Base-by-base conservation (phyloP, 1,140 invertebrate genomes). In the Drosophila tsacasi region DNA sequence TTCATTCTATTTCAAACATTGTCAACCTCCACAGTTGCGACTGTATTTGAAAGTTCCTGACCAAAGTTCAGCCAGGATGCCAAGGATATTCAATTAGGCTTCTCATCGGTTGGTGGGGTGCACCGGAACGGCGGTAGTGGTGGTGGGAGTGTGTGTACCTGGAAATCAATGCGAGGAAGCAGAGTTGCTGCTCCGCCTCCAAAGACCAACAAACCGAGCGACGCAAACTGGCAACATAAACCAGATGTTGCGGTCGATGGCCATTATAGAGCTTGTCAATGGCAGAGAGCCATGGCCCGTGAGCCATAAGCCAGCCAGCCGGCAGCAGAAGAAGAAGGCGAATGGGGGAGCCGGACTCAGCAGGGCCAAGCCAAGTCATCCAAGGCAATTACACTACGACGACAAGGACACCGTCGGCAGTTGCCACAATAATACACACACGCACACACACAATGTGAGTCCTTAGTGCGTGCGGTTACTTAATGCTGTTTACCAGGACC, bases 211-310 rank as follows among this genome's bases (percentile, higher is more conserved):
- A 50, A 55, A 42, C 57, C 59, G 37, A 54, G 49, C 39, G 30
- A 30, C 58, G 50, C 42, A 75, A 69, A 61, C 74, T 55, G 80
- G 68, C 81, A 52, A 75, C 78, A 62, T 81, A 84, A 84, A 90
- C 84, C 84, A 90, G 81, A 89, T 89, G 84, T 79, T 89, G 85
- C 66, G 84, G 84, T 84, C 81, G 68, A 90, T 85, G 85, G 66
- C 85, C 78, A 90, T 89, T 89, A 89, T 89, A 74, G 85, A 89
- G 76, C 81, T 90, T 89, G 85, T 90, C 84, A 89, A 90, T 89
- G 78, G 49, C 67, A 60, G 77, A 79, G 81, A 39, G n/a, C 52
- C 54, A 32, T 21, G 23, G 12, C 35, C 42, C 55, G 25, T 55
- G 46, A n/a, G 15, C 47, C 47, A n/a, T 49, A 39, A 55, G 54